These are phyloP conservation scores for Augochlora pura DNA, from an alignment of 1,140 invertebrate genomes.

Conservation along the genomic window DNA sequence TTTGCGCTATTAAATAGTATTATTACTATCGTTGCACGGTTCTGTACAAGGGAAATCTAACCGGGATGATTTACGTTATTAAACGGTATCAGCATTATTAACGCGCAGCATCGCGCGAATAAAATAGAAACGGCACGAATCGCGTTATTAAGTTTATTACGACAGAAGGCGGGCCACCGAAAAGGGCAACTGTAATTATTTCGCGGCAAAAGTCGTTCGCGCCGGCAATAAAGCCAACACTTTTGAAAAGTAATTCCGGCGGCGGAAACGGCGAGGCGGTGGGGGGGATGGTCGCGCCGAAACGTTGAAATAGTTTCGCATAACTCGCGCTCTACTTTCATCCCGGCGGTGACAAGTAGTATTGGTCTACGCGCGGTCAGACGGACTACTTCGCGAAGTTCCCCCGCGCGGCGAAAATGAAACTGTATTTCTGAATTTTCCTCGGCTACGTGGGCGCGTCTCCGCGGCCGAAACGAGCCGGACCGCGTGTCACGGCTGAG, in stretches of 20 bases:
- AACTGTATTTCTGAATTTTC: background rate
- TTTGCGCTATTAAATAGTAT: too few relatives aligned
- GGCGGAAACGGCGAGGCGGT: too few relatives aligned
- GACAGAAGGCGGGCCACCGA: too few relatives aligned
- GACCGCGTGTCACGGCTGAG: conserved; percentile 1
- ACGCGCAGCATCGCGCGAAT: too few relatives aligned
- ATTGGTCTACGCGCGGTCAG: conserved; percentile 31
- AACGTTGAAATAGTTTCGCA: background rate
- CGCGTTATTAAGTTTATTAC: too few relatives aligned
- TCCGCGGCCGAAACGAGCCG: conserved; percentile 6
- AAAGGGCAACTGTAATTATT: too few relatives aligned
- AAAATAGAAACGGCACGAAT: too few relatives aligned
- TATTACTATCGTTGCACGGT: too few relatives aligned
- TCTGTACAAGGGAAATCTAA: too few relatives aligned
- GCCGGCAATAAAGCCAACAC: background rate
- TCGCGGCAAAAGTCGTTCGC: background rate
- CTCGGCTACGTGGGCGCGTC: background rate
- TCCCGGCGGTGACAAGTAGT: conserved; percentile 17
- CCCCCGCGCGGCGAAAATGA: background rate
- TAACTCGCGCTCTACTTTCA: background rate
- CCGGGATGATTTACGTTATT: too few relatives aligned
- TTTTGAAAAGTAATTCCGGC: background rate
- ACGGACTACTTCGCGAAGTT: background rate
- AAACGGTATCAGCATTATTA: too few relatives aligned
- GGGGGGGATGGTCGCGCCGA: background rate